Conservation (phyloP, 2,113 vertebrate genomes). For the Tichodroma muraria region DNA sequence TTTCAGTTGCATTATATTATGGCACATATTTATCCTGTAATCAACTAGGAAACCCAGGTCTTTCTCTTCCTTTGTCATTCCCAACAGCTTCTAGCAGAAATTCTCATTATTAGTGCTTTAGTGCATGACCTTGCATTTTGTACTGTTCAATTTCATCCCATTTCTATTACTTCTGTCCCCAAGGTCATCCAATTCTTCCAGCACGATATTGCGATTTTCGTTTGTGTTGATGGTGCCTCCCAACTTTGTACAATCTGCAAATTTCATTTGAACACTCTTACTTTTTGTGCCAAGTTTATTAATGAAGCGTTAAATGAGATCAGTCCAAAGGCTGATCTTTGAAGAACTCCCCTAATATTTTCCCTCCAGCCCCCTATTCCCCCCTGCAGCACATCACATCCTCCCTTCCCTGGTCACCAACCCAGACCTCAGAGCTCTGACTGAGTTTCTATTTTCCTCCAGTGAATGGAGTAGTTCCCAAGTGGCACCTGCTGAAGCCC, state of each 20-base stretch:
- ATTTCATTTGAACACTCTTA: constrained; percentile 33
- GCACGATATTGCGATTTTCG: constrained; percentile 42
- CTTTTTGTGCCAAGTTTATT: constrained; percentile 48
- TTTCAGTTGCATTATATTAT: constrained; percentile 59
- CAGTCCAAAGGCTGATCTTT: neutral
- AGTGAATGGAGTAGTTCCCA: neutral
- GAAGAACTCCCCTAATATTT: neutral
- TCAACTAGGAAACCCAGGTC: constrained; percentile 53
- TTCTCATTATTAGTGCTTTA: constrained; percentile 65
- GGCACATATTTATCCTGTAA: constrained; percentile 65
- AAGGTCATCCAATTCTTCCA: constrained; percentile 64
- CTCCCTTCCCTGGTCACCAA: neutral
- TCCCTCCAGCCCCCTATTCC: neutral
- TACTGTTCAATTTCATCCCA: constrained; percentile 63
- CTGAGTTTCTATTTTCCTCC: neutral
- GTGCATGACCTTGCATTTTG: constrained; percentile 66
- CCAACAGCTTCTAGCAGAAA: constrained; percentile 60
- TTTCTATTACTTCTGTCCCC: constrained; percentile 67
- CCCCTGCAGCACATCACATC: neutral
- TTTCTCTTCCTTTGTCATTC: constrained; percentile 61
- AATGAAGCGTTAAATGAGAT: constrained; percentile 35
- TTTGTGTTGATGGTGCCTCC: constrained; percentile 55
- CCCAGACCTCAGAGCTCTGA: neutral
- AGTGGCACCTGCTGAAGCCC: neutral
- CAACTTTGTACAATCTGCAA: constrained; percentile 54